These are phyloP conservation scores for Sinelater perroti DNA, from an alignment of 2,888 invertebrate species.

Conservation along the genomic window DNA sequence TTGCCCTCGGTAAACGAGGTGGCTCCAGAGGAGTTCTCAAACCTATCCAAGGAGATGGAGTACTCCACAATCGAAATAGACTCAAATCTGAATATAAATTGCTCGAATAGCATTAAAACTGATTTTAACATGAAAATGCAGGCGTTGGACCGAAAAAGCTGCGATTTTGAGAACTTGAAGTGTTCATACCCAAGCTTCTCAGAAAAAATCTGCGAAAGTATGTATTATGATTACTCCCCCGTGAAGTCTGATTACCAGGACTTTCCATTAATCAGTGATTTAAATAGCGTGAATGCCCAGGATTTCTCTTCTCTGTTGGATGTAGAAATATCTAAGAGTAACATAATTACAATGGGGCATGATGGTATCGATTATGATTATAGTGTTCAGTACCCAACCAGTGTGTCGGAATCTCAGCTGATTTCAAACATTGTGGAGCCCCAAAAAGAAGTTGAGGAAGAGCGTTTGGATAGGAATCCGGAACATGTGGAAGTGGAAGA, in stretches of 20 bases:
- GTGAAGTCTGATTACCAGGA: constrained; percentile 58
- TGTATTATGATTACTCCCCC: constrained; percentile 58
- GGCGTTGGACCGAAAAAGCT: constrained; percentile 51
- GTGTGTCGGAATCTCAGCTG: constrained; percentile 42
- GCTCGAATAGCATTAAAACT: constrained; percentile 45
- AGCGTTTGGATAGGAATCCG: constrained; percentile 55
- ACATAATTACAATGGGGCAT: constrained; percentile 47
- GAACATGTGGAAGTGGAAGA: constrained; percentile 62
- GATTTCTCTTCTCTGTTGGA: constrained; percentile 64
- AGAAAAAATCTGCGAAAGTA: constrained; percentile 56
- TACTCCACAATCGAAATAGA: constrained; percentile 56
- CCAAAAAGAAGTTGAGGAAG: constrained; percentile 47
- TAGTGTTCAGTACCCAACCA: constrained; percentile 42
- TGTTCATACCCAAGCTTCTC: constrained; percentile 52
- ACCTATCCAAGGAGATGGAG: constrained; percentile 54
- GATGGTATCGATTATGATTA: constrained; percentile 54
- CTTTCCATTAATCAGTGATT: constrained; percentile 56
- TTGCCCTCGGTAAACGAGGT: constrained; percentile 22
- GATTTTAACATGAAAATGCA: constrained; percentile 49
- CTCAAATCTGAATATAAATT: constrained; percentile 48
- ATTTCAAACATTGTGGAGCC: constrained; percentile 52
- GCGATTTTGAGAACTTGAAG: constrained; percentile 48
- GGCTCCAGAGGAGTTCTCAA: constrained; percentile 31
- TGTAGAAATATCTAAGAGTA: constrained; percentile 62
- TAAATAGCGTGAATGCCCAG: constrained; percentile 59